Evolutionary conservation across 2,888 invertebrate species (phyloP).

Genomic region (Archips crataeganus): DNA sequence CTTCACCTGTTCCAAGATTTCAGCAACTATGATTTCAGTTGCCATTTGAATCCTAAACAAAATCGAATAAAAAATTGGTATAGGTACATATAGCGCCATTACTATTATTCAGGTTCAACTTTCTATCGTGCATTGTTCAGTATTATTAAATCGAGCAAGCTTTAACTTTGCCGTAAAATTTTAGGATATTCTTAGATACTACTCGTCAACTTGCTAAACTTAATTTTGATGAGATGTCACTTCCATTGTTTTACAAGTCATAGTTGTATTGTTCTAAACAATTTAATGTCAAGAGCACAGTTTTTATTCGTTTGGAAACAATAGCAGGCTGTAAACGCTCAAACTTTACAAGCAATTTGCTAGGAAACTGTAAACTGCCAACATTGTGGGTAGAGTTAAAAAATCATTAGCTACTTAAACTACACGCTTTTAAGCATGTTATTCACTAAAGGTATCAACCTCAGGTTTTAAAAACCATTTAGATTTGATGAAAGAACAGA

Average conservation of each 20-base stretch:
- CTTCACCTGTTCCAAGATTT: constrained; percentile 7
- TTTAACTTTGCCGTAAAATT: background rate
- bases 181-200: background rate
- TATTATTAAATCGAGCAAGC: background rate
- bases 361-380: constrained; percentile 14
- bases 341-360: constrained; percentile 35
- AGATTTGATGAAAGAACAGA: background rate
- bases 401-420: constrained; percentile 3
- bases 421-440: background rate
- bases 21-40: too few relatives aligned
- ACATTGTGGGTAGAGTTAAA: constrained; percentile 15
- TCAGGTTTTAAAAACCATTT: background rate
- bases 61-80: too few relatives aligned
- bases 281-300: constrained; percentile 50
- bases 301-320: constrained; percentile 56
- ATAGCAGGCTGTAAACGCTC: constrained; percentile 44
- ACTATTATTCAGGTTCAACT: background rate
- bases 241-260: constrained; percentile 12
- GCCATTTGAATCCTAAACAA: too few relatives aligned
- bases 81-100: background rate
- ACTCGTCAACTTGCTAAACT: constrained; percentile 9
- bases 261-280: constrained; percentile 46
- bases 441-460: background rate
- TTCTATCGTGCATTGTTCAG: background rate
- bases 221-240: constrained; percentile 24